Percentiles rank a stretch among this genome's conserved stretches.
Conservation (phyloP, 2,888 invertebrate species). For the Pandemis cinnamomeana region DNA sequence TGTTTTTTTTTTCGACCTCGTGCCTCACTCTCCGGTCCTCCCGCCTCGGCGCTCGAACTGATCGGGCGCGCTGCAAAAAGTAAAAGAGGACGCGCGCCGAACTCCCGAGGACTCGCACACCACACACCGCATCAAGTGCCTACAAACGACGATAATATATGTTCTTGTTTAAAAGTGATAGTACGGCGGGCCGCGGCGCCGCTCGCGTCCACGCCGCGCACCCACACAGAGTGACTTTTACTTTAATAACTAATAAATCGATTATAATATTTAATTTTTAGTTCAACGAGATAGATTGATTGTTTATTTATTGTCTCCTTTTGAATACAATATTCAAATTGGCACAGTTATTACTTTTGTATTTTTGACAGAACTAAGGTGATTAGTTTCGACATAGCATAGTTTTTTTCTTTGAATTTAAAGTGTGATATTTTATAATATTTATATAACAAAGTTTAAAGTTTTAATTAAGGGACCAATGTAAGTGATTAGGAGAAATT, state of each 20-base stretch:
- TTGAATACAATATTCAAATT: constrained; percentile 81
- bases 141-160: constrained; percentile 60
- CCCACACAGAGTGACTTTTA: constrained; percentile 79
- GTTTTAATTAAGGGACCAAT: constrained; percentile 84
- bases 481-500: constrained; percentile 82
- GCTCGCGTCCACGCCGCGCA: constrained; percentile 58
- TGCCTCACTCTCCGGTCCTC: constrained; percentile 59
- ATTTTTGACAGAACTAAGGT: constrained; percentile 81
- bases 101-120: constrained; percentile 68
- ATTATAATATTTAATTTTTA: constrained; percentile 82
- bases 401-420: constrained; percentile 82
- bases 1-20: constrained; percentile 74
- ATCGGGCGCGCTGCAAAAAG: constrained; percentile 67
- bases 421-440: constrained; percentile 85
- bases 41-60: constrained; percentile 58
- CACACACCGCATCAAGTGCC: constrained; percentile 64
- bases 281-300: constrained; percentile 81
- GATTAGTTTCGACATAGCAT: constrained; percentile 80
- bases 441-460: constrained; percentile 83
- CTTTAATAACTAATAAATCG: constrained; percentile 77
- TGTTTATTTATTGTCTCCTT: constrained; percentile 83
- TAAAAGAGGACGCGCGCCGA: constrained; percentile 66
- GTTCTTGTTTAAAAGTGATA: constrained; percentile 58
- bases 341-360: constrained; percentile 82
- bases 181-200: constrained; percentile 51